Percentiles rank a stretch among this genome's conserved stretches.
Conservation (phyloP, 1,140 invertebrate species). For the Coenobita brevimanus region DNA sequence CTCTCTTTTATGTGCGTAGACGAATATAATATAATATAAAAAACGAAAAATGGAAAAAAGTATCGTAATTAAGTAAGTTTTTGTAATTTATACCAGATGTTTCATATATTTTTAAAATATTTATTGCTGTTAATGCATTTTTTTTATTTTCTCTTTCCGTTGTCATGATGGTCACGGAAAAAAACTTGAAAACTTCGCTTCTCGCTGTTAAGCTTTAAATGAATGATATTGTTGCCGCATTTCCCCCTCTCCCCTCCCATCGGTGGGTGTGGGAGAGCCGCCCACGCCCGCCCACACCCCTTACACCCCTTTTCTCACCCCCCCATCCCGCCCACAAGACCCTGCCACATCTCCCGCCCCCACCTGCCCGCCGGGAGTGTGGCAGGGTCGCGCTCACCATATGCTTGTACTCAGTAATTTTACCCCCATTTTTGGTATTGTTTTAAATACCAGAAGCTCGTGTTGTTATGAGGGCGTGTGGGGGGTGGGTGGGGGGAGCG, state of each 20-base stretch:
- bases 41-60: no score
- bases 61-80: slow-evolving; percentile 50
- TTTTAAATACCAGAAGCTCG: slow-evolving; percentile 47
- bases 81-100: slow-evolving; percentile 59
- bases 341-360: slow-evolving; percentile 42
- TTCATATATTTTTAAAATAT: slow-evolving; percentile 59
- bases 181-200: slow-evolving; percentile 46
- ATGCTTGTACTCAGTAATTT: slow-evolving; percentile 47
- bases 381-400: slow-evolving; percentile 35
- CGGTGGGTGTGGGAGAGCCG: not conserved
- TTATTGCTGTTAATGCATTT: slow-evolving; percentile 55
- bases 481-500: slow-evolving; percentile 27
- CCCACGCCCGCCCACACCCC: slow-evolving; percentile 2
- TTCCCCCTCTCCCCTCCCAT: slow-evolving; percentile 37
- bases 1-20: no score
- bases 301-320: slow-evolving; percentile 30
- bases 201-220: slow-evolving; percentile 55
- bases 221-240: no score
- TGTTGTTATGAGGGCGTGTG: slow-evolving; percentile 39
- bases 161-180: slow-evolving; percentile 55
- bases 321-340: slow-evolving; percentile 29
- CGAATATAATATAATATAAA: no score
- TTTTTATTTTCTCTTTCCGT: no score
- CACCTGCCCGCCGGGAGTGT: slow-evolving; percentile 44
- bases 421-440: slow-evolving; percentile 52